Percentiles rank a stretch among this genome's conserved stretches.
These are phyloP conservation scores for Sphyrna mokarran DNA, from an alignment of 2,113 vertebrate species.

Conservation along the genomic window DNA sequence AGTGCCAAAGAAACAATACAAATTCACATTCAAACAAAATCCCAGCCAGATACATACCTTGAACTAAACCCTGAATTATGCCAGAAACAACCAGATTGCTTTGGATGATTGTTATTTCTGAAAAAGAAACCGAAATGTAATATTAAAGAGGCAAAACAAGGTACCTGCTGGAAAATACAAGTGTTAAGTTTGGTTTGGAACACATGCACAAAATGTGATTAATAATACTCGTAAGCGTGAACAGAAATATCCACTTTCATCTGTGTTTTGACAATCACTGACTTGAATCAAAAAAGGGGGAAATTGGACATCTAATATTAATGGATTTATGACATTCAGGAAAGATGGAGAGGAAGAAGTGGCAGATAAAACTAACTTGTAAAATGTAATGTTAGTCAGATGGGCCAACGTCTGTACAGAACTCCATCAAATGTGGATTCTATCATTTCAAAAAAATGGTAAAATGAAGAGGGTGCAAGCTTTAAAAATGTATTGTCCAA, in stretches of 20 bases:
- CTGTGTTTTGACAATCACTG: background rate
- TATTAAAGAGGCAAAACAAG: background rate
- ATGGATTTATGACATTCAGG: background rate
- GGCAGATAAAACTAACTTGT: background rate
- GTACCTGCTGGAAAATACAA: background rate
- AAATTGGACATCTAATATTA: background rate
- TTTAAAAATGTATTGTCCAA: background rate
- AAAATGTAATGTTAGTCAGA: background rate
- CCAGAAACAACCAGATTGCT: slow-evolving; percentile 70
- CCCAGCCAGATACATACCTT: slow-evolving; percentile 60
- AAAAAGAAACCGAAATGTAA: slow-evolving; percentile 29
- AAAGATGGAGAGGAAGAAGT: background rate
- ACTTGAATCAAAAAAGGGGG: background rate
- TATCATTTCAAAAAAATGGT: background rate
- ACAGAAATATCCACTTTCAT: background rate
- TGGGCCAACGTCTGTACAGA: background rate
- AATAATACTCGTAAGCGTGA: background rate
- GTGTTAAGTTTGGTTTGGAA: background rate
- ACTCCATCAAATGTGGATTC: background rate
- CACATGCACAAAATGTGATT: background rate
- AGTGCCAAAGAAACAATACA: background rate
- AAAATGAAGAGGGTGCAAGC: background rate
- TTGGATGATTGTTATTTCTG: slow-evolving; percentile 81
- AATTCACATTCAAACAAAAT: background rate
- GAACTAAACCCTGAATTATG: slow-evolving; percentile 86